A percentile compares a stretch with the other conserved stretches of the same genome.
Conservation (phyloP, 2,797 vertebrate genomes). For the Octomys mimax region DNA sequence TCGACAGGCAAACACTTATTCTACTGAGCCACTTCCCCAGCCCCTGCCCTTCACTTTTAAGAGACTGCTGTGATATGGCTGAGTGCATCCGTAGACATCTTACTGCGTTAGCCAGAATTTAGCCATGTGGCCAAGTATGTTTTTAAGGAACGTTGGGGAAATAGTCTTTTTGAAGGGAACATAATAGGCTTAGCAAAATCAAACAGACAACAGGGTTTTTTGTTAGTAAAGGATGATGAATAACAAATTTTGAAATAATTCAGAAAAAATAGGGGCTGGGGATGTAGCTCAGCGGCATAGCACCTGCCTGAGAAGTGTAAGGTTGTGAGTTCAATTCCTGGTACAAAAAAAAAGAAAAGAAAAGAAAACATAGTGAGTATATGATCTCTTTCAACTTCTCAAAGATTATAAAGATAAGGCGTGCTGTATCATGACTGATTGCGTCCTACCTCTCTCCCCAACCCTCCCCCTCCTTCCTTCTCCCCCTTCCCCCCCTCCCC, state of each 20-base stretch:
- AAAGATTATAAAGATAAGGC: conserved; percentile 4
- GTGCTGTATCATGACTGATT: neutral
- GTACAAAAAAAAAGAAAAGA: no score
- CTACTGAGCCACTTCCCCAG: no score
- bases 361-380: neutral
- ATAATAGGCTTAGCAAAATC: neutral
- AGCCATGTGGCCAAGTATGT: neutral
- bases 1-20: no score
- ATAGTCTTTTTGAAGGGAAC: conserved; percentile 25
- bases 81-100: neutral
- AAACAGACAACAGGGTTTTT: neutral
- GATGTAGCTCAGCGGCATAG: no score
- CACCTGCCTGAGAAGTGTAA: no score
- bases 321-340: no score
- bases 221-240: conserved; percentile 32
- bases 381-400: neutral
- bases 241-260: conserved; percentile 40
- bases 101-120: neutral
- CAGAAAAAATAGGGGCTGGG: neutral
- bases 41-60: neutral
- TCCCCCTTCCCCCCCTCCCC: neutral
- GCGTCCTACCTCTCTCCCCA: neutral
- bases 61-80: neutral
- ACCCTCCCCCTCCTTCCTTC: neutral
- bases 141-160: neutral